Percentiles rank a stretch among this genome's conserved stretches.
These are phyloP conservation scores for Novumbra hubbsi DNA, from an alignment of 2,797 vertebrate species.

Conservation along the genomic window DNA sequence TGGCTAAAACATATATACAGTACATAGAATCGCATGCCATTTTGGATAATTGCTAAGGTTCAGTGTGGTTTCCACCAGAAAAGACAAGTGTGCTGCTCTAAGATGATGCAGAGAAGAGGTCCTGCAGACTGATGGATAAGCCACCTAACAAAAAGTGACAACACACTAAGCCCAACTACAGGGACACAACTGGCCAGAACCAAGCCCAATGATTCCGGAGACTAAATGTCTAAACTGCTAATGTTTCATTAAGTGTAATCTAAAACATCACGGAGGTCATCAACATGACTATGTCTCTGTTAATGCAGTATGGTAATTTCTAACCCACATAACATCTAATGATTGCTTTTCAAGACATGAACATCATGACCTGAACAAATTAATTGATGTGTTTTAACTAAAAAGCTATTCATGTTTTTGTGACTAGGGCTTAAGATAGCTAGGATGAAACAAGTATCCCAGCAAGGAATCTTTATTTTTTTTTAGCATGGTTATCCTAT, in stretches of 20 bases:
- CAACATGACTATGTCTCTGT: slow-evolving; percentile 3
- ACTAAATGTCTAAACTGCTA: slow-evolving; percentile 52
- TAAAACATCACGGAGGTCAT: slow-evolving; percentile 32
- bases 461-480: too few relatives aligned
- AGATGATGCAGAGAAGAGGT: slow-evolving; percentile 51
- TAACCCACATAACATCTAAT: background rate
- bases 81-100: slow-evolving; percentile 49
- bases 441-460: slow-evolving; percentile 34
- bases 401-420: slow-evolving; percentile 27
- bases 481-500: too few relatives aligned
- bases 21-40: background rate
- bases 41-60: slow-evolving; percentile 26
- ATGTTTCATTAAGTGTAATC: slow-evolving; percentile 62
- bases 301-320: background rate
- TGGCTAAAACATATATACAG: background rate
- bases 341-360: slow-evolving; percentile 17
- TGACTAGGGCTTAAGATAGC: slow-evolving; percentile 31
- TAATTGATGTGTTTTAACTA: slow-evolving; percentile 11
- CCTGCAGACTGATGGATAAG: slow-evolving; percentile 66
- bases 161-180: slow-evolving; percentile 47
- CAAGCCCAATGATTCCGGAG: slow-evolving; percentile 39
- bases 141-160: slow-evolving; percentile 63
- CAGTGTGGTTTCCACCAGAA: slow-evolving; percentile 64
- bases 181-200: background rate
- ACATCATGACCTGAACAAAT: background rate